phyloP scores from a whole-genome alignment of 2,888 invertebrate species.

The Octonoba sinensis region DNA sequence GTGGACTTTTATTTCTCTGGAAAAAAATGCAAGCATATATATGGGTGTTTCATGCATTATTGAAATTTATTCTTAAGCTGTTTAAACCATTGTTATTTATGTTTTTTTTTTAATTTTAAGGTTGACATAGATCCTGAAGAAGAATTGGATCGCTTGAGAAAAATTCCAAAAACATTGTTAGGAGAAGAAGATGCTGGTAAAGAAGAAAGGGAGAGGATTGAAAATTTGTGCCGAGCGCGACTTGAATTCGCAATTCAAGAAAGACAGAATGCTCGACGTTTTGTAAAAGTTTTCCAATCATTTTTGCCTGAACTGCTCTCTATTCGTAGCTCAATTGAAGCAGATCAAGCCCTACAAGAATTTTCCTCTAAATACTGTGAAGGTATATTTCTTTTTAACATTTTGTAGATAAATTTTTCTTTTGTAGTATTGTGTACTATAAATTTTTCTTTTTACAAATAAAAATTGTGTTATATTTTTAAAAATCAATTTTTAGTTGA shows the following conservation, averaged over 20 bases:
- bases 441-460: neutral
- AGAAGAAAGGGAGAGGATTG: constrained; percentile 66
- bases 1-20: too few species aligned
- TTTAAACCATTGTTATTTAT: too few species aligned
- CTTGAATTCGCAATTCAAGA: constrained; percentile 73
- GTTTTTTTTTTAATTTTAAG: constrained; percentile 2
- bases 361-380: constrained; percentile 93
- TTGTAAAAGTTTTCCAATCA: constrained; percentile 82
- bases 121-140: constrained; percentile 27
- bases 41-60: too few species aligned
- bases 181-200: constrained; percentile 65
- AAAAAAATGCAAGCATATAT: too few species aligned
- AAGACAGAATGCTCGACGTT: constrained; percentile 87
- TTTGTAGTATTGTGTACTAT: neutral
- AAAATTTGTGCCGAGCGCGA: constrained; percentile 63
- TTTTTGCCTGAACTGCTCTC: constrained; percentile 83
- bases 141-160: constrained; percentile 59
- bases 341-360: constrained; percentile 91
- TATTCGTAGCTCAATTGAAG: constrained; percentile 85
- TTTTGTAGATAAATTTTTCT: neutral
- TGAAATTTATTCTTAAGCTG: too few species aligned
- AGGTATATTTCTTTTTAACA: constrained; percentile 75
- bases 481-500: neutral
- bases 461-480: neutral
- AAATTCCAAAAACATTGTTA: constrained; percentile 65